Base-by-base conservation (phyloP, 2,888 invertebrate species). In the Scrobipalpa costella region DNA sequence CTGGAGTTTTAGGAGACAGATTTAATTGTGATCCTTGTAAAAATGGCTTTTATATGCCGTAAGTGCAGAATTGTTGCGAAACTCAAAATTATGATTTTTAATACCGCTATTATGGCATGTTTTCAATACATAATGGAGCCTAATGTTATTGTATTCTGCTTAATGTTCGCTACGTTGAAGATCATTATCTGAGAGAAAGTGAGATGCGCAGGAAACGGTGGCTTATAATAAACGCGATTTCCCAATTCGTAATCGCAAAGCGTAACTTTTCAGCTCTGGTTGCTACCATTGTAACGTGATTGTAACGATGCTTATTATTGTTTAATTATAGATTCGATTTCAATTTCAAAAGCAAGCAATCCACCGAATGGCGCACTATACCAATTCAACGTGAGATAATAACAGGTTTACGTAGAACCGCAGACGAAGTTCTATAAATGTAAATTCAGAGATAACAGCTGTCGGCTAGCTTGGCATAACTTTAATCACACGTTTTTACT, bases 121-220 rank as follows among this genome's bases (percentile, higher is more conserved):
- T 55, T 63, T 59, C 63, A 63, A 63, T 58, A 58, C 21, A 27
- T 63, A 63, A 63, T 50, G 34, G 38, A 36, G 15, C 38, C 38
- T 34, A 27, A 40, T 59, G 38, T 63, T 57, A 62, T 63, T 58
- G 63, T 63, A 38, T 49, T 62, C 47, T 55, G 57, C 47, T 44
- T 57, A 63, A 58, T 36, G 63, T 63, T 27, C 36, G 47, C 34
- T 50, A 57, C 44, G 47, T 47, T 47, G 47, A 44, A 68, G 67
- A 69, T 73, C 60, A 63, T 71, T 68, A 71, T 70, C 71, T 71
- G 33, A 68, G 72, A 73, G 78, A 78, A 79, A 80, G 77, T 77
- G 71, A 70, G 69, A 70, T 69, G 69, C 62, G 66, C 71, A 70
- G 73, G 71, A 74, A 74, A 72, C 60, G 68, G 71, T 64, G 69